Percentiles rank a stretch among this genome's conserved stretches.
phyloP scores from a whole-genome alignment of 2,113 vertebrate species.

The Natator depressus region DNA sequence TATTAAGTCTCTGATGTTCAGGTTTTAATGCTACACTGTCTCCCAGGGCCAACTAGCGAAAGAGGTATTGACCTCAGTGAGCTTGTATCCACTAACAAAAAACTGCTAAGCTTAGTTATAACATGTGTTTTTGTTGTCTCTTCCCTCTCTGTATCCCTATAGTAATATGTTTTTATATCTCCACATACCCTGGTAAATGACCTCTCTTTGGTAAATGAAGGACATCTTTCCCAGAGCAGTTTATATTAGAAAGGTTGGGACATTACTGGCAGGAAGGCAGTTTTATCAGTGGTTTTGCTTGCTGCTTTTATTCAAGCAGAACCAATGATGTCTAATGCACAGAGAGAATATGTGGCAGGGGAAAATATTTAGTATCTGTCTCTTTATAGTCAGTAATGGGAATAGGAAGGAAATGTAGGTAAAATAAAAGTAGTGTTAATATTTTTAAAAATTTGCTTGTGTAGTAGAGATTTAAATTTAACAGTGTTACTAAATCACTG shows the following conservation, averaged over 20 bases:
- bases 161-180: background rate
- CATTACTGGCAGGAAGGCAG: constrained; percentile 68
- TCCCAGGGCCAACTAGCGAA: background rate
- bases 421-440: background rate
- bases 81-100: background rate
- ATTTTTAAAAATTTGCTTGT: background rate
- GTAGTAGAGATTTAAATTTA: background rate
- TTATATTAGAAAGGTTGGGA: background rate
- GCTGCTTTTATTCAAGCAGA: constrained; percentile 54
- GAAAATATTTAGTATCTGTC: constrained; percentile 25
- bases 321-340: constrained; percentile 55
- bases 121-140: background rate
- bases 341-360: constrained; percentile 44
- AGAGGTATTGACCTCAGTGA: background rate
- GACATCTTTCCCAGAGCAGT: constrained; percentile 39
- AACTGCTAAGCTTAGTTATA: background rate
- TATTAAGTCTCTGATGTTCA: background rate
- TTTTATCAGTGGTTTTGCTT: constrained; percentile 74
- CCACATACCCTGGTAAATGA: background rate
- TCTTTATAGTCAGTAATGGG: constrained; percentile 2
- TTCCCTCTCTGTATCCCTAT: background rate
- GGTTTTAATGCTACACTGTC: background rate
- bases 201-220: constrained; percentile 39
- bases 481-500: background rate
- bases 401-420: constrained; percentile 20